These are phyloP conservation scores for Folsomia candida DNA, from an alignment of 2,888 invertebrate genomes.

Conservation along the genomic window DNA sequence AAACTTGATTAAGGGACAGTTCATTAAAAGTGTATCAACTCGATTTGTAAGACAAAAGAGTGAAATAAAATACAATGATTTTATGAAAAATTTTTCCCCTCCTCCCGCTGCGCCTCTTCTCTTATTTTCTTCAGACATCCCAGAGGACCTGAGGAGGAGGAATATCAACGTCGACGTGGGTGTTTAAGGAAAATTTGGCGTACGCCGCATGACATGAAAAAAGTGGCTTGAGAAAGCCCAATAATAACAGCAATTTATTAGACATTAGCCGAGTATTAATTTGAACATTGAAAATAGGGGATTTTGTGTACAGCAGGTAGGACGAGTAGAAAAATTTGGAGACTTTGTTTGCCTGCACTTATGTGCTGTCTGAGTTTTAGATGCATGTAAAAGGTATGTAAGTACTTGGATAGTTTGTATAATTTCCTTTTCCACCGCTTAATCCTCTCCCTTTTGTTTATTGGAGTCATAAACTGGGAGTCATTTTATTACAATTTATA, in stretches of 20 bases:
- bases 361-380: neutral
- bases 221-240: constrained; percentile 19
- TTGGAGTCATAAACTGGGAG: neutral
- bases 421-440: neutral
- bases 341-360: no score
- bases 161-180: constrained; percentile 24
- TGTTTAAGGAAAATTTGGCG: constrained; percentile 20
- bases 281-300: neutral
- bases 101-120: neutral
- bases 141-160: neutral
- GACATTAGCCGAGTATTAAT: constrained; percentile 26
- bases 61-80: constrained; percentile 8
- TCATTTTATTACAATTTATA: neutral
- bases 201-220: constrained; percentile 28
- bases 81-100: neutral
- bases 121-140: neutral
- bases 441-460: neutral
- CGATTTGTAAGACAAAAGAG: constrained; percentile 7
- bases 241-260: constrained; percentile 31
- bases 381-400: no score
- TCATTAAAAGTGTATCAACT: constrained; percentile 12
- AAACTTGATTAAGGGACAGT: neutral
- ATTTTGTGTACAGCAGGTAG: neutral
- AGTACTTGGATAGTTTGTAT: neutral
- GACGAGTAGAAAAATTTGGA: no score